Evolutionary conservation across 2,113 vertebrate genomes (phyloP), one percentile per base, ranked within the genome.

Genomic region (Zapornia atra): DNA sequence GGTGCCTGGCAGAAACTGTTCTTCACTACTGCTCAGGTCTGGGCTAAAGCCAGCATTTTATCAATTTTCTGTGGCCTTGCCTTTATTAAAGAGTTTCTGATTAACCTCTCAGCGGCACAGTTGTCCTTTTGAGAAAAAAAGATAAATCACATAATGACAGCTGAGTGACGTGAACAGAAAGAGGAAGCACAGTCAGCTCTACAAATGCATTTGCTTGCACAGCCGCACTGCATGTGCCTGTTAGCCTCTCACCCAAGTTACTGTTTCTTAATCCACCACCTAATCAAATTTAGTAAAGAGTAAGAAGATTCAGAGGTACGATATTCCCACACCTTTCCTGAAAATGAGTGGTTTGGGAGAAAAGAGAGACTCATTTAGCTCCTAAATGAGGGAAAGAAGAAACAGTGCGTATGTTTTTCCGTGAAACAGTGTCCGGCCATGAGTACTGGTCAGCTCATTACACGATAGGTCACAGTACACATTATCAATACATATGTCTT

Each of bases 61-160:
- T 92, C 90, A 83, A 19, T 91, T 76, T 96, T 88, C 60, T 85
- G 71, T 93, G 94, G 93, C 92, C 90, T 91, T 93, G 90, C 34
- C 82, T 95, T 90, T 88, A 73, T 66, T 94, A 86, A 85, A 75
- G 61, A 66, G 79, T 92, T 97, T 88, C 90, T 78, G 88, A 91
- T 94, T 93, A 96, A 94, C 66, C 54, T 94, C 63, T 73, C 73
- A 82, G 85, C 3, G 3, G 29, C 61, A 70, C 59, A 56, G 71
- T 75, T 92, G n/a, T 60, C 54, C 71, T 12, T 92, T 82, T 48
- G 54, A 94, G 24, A 16, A 44, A 29, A 68, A 90, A 44, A 29
- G 63, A 87, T 75, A 29, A 22, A 22, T 31, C 34, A 60, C n/a
- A 3, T 44, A 25, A 5, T 80, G 66, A 38, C 46, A 94, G 40